These are phyloP conservation scores for Xylocampa areola DNA, from an alignment of 2,888 invertebrate genomes.

Conservation along the genomic window DNA sequence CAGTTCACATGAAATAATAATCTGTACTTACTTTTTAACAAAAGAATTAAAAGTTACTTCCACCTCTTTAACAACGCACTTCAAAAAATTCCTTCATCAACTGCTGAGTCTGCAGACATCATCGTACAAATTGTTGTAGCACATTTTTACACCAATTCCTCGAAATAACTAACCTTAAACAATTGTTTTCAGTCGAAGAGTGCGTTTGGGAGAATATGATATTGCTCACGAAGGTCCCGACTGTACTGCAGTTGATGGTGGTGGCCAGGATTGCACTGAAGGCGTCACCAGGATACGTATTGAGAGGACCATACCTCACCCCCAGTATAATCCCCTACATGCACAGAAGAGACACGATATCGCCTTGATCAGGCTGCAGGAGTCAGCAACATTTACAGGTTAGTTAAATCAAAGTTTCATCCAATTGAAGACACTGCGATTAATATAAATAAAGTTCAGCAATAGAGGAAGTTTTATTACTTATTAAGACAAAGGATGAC, in stretches of 20 bases:
- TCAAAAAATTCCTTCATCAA: no score
- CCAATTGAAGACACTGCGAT: no score
- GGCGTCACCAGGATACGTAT: slow-evolving; percentile 72
- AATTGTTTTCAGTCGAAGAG: slow-evolving; percentile 31
- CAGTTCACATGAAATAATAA: no score
- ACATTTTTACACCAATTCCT: no score
- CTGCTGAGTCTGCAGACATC: no score
- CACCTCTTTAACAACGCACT: no score
- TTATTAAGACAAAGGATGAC: no score
- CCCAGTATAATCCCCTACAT: slow-evolving; percentile 69
- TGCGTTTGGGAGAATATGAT: slow-evolving; percentile 85
- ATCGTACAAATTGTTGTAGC: no score
- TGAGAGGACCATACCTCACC: slow-evolving; percentile 79
- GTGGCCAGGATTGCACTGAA: slow-evolving; percentile 78
- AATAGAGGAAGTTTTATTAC: no score
- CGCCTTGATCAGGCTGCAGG: slow-evolving; percentile 80
- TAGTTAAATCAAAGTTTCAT: slow-evolving; percentile 1
- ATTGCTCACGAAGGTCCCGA: slow-evolving; percentile 73
- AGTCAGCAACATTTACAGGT: slow-evolving; percentile 55
- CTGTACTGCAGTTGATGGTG: slow-evolving; percentile 70
- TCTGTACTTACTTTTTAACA: no score
- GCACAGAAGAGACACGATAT: slow-evolving; percentile 75
- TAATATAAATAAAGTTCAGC: no score
- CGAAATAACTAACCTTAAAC: background rate
- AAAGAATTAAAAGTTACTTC: no score